Evolutionary conservation across 2,888 invertebrate genomes (phyloP), one percentile per base, ranked within the genome.

Genomic region (Lithophane socia): DNA sequence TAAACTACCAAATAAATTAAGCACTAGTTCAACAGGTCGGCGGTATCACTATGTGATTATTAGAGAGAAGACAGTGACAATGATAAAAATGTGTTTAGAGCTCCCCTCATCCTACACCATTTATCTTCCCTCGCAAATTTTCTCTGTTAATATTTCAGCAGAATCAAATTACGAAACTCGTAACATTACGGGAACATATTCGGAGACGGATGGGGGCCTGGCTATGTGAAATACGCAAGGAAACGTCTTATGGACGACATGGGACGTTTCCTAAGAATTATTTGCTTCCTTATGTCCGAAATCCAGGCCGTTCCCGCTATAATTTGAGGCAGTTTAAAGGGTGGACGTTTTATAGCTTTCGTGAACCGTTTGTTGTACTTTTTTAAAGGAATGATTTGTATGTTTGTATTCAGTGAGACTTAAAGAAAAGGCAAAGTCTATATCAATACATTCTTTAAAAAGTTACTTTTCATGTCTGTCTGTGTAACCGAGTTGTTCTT

Each of bases 151-250:
- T 95, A 95, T 94, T 95, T 94, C 94, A 94, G 90, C 88, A 86
- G 94, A 94, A 95, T 95, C 95, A 95, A 95, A 95, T 95, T 95
- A 95, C 95, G 93, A 89, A 93, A 91, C 92, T 92, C 93, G 92
- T 93, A 93, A 93, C 91, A 89, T 88, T 88, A 89, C 89, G 86
- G 88, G 89, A 92, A 93, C 93, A 94, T 94, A 93, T 94, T 94
- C 93, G 88, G 89, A 93, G 94, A 93, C 90, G 91, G 91, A 94
- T 93, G 91, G 91, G 91, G 91, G 86, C 88, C 88, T 88, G 90
- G 90, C 90, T 90, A 92, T 93, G 92, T 90, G 90, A 90, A 93
- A 93, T 93, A 93, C 92, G 92, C 89, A 90, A 89, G 90, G 88
- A 92, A 92, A 91, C 91, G 91, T 92, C 92, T 91, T 92, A 93